Conservation (phyloP, 1,140 invertebrate genomes). For the Lepidurus apus region DNA sequence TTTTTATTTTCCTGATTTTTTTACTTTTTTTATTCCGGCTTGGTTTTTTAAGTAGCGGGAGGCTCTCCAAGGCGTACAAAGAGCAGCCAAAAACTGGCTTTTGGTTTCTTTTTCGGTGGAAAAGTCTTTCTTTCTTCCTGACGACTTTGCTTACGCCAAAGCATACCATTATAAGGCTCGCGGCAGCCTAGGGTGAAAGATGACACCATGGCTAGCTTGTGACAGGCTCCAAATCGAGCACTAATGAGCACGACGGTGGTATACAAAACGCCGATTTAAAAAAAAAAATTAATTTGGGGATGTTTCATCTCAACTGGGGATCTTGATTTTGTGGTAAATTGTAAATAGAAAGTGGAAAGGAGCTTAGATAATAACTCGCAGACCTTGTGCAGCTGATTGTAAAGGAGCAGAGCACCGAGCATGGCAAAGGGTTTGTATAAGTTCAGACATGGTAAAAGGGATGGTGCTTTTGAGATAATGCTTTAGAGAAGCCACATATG, state of each 20-base stretch:
- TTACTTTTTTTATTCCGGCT: background rate
- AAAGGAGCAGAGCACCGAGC: background rate
- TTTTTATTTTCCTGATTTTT: background rate
- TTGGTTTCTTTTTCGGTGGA: background rate
- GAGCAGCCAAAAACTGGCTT: background rate
- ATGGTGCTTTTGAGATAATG: background rate
- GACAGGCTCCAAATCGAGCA: slow-evolving; percentile 20
- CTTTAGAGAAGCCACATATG: background rate
- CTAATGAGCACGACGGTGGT: slow-evolving; percentile 20
- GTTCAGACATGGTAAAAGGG: background rate
- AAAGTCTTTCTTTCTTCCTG: background rate
- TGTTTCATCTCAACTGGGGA: background rate
- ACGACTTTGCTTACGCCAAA: background rate
- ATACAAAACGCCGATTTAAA: slow-evolving; percentile 1
- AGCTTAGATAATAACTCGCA: background rate
- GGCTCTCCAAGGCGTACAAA: background rate
- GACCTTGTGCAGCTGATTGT: background rate
- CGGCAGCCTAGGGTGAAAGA: background rate
- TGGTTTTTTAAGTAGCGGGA: background rate
- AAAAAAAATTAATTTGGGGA: background rate
- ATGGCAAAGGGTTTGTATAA: background rate
- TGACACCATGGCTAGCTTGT: slow-evolving; percentile 18
- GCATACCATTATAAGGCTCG: background rate
- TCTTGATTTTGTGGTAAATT: background rate
- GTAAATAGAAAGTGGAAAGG: background rate